Evolutionary conservation across 1,140 invertebrate species (phyloP).

Genomic region (Thaumatotibia leucotreta): DNA sequence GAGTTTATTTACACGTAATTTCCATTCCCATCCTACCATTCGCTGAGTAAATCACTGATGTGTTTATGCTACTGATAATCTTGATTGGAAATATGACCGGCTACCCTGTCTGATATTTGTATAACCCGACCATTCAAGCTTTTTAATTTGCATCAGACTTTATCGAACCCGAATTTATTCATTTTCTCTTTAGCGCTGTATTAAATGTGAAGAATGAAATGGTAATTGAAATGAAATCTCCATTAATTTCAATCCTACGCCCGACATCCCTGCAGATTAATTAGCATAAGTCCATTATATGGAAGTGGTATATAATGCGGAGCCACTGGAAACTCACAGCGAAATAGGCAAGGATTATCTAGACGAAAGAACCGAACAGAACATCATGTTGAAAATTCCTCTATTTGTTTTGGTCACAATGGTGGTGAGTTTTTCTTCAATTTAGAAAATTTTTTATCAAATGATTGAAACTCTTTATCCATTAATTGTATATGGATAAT

Average conservation of each 20-base stretch:
- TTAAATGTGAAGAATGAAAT: neutral
- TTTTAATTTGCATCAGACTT: neutral
- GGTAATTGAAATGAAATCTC: neutral
- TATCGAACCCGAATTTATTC: neutral
- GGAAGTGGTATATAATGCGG: neutral
- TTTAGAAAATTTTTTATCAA: too few relatives aligned
- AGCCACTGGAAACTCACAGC: neutral
- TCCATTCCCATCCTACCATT: too few relatives aligned
- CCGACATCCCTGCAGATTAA: neutral
- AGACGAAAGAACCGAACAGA: neutral
- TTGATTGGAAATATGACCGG: neutral
- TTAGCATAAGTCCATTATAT: constrained; percentile 5
- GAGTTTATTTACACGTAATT: too few relatives aligned
- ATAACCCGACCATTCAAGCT: neutral
- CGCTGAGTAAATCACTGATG: neutral
- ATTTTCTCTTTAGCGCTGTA: neutral
- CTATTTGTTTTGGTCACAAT: constrained; percentile 27
- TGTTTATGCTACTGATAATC: neutral
- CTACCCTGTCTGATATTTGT: neutral
- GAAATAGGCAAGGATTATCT: neutral
- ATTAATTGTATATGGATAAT: too few relatives aligned
- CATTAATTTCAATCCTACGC: neutral
- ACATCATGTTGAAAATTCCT: constrained; percentile 27
- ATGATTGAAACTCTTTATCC: too few relatives aligned
- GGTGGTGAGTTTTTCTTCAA: constrained; percentile 26